Percentiles rank a stretch among this genome's conserved stretches.
These are phyloP conservation scores for Andrena cerasifolii DNA, from an alignment of 1,140 invertebrate species.

Conservation along the genomic window DNA sequence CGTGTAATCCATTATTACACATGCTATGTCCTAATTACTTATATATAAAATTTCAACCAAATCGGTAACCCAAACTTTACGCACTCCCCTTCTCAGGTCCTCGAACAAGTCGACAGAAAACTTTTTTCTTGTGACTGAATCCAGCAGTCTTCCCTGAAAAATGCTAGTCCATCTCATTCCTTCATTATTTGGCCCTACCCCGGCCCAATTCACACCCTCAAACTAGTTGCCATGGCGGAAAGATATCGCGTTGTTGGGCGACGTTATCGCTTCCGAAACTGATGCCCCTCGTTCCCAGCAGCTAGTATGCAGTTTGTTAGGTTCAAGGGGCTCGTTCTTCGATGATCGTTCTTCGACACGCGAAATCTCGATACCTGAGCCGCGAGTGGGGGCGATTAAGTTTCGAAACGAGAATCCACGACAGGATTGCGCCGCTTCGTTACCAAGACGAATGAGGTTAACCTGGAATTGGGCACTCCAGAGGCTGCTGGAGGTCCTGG, in stretches of 20 bases:
- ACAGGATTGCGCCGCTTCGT: constrained; percentile 69
- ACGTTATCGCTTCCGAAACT: neutral
- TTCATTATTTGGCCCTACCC: neutral
- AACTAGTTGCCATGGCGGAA: neutral
- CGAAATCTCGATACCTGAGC: constrained; percentile 34
- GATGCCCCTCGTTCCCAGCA: neutral
- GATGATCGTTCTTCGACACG: constrained; percentile 31
- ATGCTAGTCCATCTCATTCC: neutral
- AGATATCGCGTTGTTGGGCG: constrained; percentile 5
- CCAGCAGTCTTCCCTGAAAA: neutral
- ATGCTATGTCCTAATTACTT: too few species aligned
- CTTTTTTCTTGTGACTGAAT: neutral
- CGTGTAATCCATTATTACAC: too few species aligned
- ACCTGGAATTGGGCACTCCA: constrained; percentile 66
- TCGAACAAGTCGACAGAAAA: too few species aligned
- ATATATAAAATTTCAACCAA: too few species aligned
- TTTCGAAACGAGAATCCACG: constrained; percentile 62
- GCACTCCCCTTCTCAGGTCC: too few species aligned
- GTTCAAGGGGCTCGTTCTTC: constrained; percentile 21
- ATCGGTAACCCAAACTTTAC: too few species aligned
- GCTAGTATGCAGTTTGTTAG: constrained; percentile 15
- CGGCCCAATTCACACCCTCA: neutral
- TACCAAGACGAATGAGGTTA: constrained; percentile 69
- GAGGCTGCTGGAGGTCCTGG: constrained; percentile 47
- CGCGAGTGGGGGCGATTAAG: constrained; percentile 50